Base-by-base conservation (phyloP, 2,797 vertebrate species). In the Garrulus glandarius region DNA sequence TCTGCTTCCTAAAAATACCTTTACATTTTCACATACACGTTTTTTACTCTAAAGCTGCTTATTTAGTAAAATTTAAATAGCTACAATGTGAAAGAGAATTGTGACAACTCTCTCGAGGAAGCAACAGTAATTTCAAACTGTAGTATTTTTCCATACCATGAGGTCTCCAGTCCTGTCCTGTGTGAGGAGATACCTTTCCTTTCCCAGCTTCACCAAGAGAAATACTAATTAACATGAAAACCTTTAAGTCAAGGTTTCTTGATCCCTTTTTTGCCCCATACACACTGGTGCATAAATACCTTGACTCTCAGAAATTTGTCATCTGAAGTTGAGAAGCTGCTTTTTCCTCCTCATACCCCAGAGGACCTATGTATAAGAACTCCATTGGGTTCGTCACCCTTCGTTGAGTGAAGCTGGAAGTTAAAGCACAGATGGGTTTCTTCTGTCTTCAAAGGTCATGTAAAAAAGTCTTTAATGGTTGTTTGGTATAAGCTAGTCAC, bases 61-160 rank as follows among this genome's bases (percentile, higher is more conserved):
- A 89, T 95, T 93, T 94, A 17, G 10, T 70, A 72, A 64, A 88
- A 75, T 79, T 67, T 78, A 50, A 94, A 80, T 84, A 43, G 13
- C 56, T 84, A 5, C 37, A 13, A 23, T 68, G 68, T 83, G 72
- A 87, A 91, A 85, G 59, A 55, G 65, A 95, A 85, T 72, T 61
- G 43, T 64, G 53, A 39, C 36, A 60, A 11, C 15, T 80, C 8
- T 72, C 6, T 16, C 10, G 14, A 80, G 32, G 70, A 76, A 60
- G 20, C 23, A 75, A 3, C 9, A 53, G 1, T 67, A 56, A 30
- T 77, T 94, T 60, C 13, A 16, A 64, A 27, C 44, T 32, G 10
- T 26, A 15, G 6, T 76, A n/a, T 55, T 77, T 76, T 71, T 77
- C 16, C 36, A 16, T 68, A 55, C 12, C 20, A 5, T 32, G 55